Evolutionary conservation across 1,140 invertebrate species (phyloP).

Genomic region (Cyclargus thomasi): DNA sequence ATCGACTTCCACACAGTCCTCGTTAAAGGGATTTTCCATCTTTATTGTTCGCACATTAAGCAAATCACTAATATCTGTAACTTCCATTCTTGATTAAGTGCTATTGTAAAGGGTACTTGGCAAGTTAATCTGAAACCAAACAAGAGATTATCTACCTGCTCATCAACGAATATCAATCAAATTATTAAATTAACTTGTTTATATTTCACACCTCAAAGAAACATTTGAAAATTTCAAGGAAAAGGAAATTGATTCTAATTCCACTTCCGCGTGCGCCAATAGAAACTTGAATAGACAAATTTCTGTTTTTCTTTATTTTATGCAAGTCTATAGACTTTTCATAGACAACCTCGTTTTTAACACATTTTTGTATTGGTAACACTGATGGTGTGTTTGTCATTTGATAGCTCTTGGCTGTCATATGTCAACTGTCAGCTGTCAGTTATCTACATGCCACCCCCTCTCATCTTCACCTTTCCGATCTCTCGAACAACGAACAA

Average conservation of each 20-base stretch:
- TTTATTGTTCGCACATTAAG: conserved; percentile 58
- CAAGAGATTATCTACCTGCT: neutral
- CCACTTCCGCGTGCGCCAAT: conserved; percentile 61
- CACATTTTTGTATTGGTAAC: too few relatives aligned
- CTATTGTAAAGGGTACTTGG: neutral
- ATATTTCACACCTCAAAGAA: conserved; percentile 28
- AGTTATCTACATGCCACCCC: too few relatives aligned
- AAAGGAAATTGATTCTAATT: conserved; percentile 58
- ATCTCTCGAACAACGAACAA: too few relatives aligned
- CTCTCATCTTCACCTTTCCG: too few relatives aligned
- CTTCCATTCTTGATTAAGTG: conserved; percentile 45
- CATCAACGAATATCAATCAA: conserved; percentile 16
- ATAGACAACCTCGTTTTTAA: too few relatives aligned
- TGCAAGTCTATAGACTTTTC: neutral
- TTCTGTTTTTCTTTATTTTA: neutral
- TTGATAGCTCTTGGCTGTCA: too few relatives aligned
- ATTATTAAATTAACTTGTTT: conserved; percentile 27
- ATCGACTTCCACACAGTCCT: conserved; percentile 39
- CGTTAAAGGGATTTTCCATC: conserved; percentile 59
- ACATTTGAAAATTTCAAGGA: conserved; percentile 60
- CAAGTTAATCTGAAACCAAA: neutral
- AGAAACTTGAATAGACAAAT: neutral
- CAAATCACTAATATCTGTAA: conserved; percentile 56
- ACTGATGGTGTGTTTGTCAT: too few relatives aligned
- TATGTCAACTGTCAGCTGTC: too few relatives aligned